Conservation (phyloP, 2,113 vertebrate genomes). For the Brachirus orientalis region DNA sequence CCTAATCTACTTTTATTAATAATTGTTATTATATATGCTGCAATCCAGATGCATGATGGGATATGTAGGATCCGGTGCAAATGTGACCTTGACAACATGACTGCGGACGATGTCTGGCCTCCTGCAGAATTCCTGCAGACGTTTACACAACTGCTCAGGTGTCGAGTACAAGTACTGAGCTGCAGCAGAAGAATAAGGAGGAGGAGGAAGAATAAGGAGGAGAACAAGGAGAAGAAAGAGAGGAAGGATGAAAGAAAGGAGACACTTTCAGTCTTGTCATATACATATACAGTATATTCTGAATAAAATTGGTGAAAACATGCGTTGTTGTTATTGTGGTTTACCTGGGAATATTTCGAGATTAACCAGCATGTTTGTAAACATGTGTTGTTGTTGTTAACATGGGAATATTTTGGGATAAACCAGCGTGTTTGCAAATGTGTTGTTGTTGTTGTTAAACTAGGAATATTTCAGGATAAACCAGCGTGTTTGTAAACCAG, state of each 20-base stretch:
- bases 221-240: conserved; percentile 13
- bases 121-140: conserved; percentile 90
- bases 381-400: too few species aligned
- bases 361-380: too few species aligned
- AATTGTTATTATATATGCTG: too few species aligned
- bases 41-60: conserved; percentile 6
- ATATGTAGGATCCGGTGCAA: background rate
- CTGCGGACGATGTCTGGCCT: conserved; percentile 87
- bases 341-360: conserved; percentile 96
- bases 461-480: background rate
- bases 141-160: conserved; percentile 90
- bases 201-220: background rate
- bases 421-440: conserved; percentile 90
- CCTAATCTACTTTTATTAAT: too few species aligned
- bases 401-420: too few species aligned
- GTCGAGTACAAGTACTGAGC: conserved; percentile 96
- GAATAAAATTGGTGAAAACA: too few species aligned
- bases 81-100: conserved; percentile 89
- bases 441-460: too few species aligned
- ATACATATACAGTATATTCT: too few species aligned
- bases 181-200: conserved; percentile 65
- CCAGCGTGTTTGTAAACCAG: too few species aligned
- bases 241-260: background rate
- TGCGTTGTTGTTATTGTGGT: too few species aligned
- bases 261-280: background rate